phyloP scores from a whole-genome alignment of 1,140 invertebrate genomes.

The Calliphora vicina region DNA sequence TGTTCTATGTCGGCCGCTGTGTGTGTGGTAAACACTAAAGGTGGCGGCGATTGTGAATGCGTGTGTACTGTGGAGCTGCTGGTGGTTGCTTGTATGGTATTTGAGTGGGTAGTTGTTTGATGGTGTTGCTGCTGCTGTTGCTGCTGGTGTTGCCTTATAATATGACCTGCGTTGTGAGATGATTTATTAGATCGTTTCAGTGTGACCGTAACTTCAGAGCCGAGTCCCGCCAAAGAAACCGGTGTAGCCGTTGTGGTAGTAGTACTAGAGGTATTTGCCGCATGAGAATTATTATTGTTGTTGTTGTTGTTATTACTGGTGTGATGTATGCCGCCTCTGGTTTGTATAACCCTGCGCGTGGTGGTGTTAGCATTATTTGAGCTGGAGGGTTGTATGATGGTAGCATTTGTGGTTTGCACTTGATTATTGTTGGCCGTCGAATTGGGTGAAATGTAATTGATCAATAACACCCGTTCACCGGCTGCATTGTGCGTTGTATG shows the following conservation, averaged over 20 bases:
- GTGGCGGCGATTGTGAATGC: slow-evolving; percentile 36
- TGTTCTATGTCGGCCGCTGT: slow-evolving; percentile 12
- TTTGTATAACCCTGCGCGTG: slow-evolving; percentile 18
- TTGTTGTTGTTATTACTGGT: slow-evolving; percentile 44
- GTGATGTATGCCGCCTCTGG: not conserved
- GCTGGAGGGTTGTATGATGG: slow-evolving; percentile 23
- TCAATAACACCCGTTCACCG: slow-evolving; percentile 59
- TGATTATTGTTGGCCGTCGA: slow-evolving; percentile 29
- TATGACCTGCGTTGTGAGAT: slow-evolving; percentile 52
- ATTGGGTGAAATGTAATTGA: slow-evolving; percentile 57
- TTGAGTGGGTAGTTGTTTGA: not conserved
- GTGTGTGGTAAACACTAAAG: slow-evolving; percentile 40
- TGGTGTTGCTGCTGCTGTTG: slow-evolving; percentile 45
- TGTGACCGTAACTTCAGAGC: slow-evolving; percentile 60
- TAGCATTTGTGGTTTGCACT: slow-evolving; percentile 18
- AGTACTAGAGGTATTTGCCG: slow-evolving; percentile 24
- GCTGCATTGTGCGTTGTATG: slow-evolving; percentile 59
- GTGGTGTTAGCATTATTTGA: slow-evolving; percentile 24
- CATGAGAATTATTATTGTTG: slow-evolving; percentile 31
- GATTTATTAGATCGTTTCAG: slow-evolving; percentile 56
- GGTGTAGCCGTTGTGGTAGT: slow-evolving; percentile 41
- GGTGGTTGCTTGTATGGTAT: not conserved
- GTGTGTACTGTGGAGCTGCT: slow-evolving; percentile 30
- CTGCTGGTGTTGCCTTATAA: slow-evolving; percentile 58
- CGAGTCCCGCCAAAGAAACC: slow-evolving; percentile 58